These are phyloP conservation scores for Orthosia incerta DNA, from an alignment of 2,888 invertebrate species.

Conservation along the genomic window DNA sequence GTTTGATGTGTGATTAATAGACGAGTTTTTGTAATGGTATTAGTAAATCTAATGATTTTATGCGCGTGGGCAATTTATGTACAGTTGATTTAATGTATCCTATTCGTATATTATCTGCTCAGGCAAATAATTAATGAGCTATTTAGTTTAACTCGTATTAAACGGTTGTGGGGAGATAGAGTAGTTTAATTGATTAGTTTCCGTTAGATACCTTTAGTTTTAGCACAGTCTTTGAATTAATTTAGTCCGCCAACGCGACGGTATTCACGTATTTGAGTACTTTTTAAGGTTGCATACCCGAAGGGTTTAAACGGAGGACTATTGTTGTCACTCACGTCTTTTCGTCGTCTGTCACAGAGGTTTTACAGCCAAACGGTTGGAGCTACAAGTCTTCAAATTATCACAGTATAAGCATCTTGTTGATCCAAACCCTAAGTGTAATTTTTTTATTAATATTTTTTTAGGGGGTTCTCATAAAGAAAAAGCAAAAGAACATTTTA, in stretches of 20 bases:
- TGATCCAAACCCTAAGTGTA: too few species aligned
- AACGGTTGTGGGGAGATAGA: constrained; percentile 29
- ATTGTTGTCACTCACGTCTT: too few species aligned
- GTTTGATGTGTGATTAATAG: constrained; percentile 32
- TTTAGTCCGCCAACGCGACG: background rate
- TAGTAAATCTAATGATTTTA: constrained; percentile 33
- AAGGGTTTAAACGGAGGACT: too few species aligned
- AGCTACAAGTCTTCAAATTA: too few species aligned
- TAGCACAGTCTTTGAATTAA: background rate
- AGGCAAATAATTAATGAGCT: constrained; percentile 40
- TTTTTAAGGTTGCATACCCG: too few species aligned
- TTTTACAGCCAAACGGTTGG: too few species aligned
- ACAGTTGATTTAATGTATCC: constrained; percentile 28
- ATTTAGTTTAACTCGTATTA: constrained; percentile 33
- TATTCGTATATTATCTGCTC: constrained; percentile 30
- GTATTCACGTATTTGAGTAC: background rate
- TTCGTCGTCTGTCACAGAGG: too few species aligned
- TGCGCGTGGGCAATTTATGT: constrained; percentile 43
- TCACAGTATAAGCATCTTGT: too few species aligned
- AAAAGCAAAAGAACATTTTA: too few species aligned
- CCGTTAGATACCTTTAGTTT: background rate
- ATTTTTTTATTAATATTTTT: too few species aligned
- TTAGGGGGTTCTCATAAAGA: too few species aligned
- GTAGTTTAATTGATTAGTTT: constrained; percentile 27
- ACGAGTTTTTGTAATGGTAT: constrained; percentile 24